A percentile compares a stretch with the other conserved stretches of the same genome.
phyloP scores from a whole-genome alignment of 2,888 invertebrate species.

The Aphidoletes aphidimyza region DNA sequence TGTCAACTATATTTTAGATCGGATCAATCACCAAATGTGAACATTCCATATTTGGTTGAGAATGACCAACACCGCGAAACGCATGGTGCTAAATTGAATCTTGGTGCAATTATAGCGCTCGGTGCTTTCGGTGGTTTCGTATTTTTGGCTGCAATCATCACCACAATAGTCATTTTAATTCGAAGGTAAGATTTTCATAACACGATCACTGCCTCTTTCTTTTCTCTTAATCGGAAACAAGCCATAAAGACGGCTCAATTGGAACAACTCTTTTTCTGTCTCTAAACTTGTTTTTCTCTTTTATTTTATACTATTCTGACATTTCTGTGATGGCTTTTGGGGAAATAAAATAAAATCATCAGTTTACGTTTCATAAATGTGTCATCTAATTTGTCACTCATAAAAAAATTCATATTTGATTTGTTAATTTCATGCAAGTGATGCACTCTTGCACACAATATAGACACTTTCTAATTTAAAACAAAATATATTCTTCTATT shows the following conservation, averaged over 20 bases:
- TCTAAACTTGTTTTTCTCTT: neutral
- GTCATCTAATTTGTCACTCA: no score
- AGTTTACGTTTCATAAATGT: neutral
- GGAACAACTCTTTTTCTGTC: constrained; percentile 23
- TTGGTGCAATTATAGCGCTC: constrained; percentile 88
- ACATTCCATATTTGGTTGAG: constrained; percentile 75
- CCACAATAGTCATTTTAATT: constrained; percentile 87
- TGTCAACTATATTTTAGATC: constrained; percentile 65
- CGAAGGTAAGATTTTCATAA: constrained; percentile 75
- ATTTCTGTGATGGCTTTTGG: neutral
- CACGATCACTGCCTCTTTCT: no score
- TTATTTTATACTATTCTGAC: neutral
- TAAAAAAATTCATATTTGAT: no score
- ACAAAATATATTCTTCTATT: no score
- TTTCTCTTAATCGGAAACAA: neutral
- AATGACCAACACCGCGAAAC: constrained; percentile 69
- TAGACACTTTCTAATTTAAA: no score
- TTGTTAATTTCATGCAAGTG: neutral
- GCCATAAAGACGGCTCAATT: constrained; percentile 18
- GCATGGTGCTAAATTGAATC: constrained; percentile 78
- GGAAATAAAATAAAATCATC: neutral
- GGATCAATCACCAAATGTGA: constrained; percentile 75
- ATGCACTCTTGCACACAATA: neutral
- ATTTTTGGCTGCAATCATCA: constrained; percentile 87
- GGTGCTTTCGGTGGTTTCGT: constrained; percentile 93